phyloP scores from a whole-genome alignment of 2,888 invertebrate species.

The Orgyia antiqua region DNA sequence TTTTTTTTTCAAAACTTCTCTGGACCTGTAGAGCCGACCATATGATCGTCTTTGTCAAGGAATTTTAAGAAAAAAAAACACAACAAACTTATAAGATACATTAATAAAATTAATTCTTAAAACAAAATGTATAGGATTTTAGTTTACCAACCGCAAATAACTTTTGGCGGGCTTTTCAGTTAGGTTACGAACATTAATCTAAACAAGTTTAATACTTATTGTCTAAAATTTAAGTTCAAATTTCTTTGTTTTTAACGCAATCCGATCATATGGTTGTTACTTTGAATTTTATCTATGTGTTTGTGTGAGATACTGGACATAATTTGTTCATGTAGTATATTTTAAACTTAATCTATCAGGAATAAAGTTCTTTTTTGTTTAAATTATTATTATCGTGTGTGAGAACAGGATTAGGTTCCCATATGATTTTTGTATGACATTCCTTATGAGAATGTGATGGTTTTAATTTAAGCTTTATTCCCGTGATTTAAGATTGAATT shows the following conservation, averaged over 20 bases:
- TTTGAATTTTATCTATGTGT: constrained; percentile 45
- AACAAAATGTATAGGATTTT: too few species aligned
- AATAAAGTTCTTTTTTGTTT: constrained; percentile 19
- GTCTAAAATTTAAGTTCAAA: accelerated
- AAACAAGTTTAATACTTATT: constrained; percentile 15
- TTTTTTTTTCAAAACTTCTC: constrained; percentile 6
- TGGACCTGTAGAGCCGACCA: constrained; percentile 11
- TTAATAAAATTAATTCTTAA: too few species aligned
- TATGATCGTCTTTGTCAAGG: constrained; percentile 27
- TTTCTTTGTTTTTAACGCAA: constrained; percentile 16
- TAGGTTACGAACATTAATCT: constrained; percentile 4
- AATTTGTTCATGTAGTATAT: constrained; percentile 2
- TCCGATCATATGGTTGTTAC: constrained; percentile 55
- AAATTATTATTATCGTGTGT: constrained; percentile 17
- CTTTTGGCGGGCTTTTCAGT: constrained; percentile 21
- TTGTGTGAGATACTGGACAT: constrained; percentile 43
- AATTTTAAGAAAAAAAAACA: constrained; percentile 22
- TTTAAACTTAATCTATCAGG: constrained; percentile 2
- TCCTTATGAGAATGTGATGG: constrained; percentile 34
- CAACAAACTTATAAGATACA: constrained; percentile 16
- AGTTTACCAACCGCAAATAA: constrained; percentile 19
- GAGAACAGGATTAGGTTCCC: constrained; percentile 64
- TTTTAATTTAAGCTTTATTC: constrained; percentile 22
- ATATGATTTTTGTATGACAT: constrained; percentile 72
- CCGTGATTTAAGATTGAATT: constrained; percentile 14